phyloP scores from a whole-genome alignment of 2,113 vertebrate species.

The Pycnonotus jocosus region DNA sequence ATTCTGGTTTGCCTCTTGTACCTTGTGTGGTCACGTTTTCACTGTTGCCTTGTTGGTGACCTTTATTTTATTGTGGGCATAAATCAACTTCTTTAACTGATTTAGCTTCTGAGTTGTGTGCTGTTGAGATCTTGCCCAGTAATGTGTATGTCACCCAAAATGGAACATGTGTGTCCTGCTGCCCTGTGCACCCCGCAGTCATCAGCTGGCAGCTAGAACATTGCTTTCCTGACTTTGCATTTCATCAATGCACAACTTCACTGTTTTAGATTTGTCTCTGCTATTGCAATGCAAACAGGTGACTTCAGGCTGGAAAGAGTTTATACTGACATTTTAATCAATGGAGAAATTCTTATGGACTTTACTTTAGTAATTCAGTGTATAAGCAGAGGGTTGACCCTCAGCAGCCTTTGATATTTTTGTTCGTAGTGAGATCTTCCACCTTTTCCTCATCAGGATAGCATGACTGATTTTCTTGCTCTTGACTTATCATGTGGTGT shows the following conservation, averaged over 20 bases:
- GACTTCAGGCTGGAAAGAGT: not conserved
- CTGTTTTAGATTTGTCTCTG: not conserved
- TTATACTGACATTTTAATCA: not conserved
- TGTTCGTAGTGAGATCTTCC: not conserved
- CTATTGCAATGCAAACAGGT: accelerated
- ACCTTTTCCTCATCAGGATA: not conserved
- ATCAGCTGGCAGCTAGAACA: not conserved
- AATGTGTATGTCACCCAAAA: not conserved
- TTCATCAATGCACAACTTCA: not conserved
- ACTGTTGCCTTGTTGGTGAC: not conserved
- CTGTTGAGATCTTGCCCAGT: not conserved
- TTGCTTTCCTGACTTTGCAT: not conserved
- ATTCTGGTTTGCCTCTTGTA: not conserved
- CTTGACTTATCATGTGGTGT: not conserved
- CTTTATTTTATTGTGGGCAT: not conserved
- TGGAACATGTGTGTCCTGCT: not conserved
- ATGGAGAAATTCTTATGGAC: not conserved
- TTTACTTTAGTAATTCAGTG: not conserved
- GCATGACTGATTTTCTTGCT: not conserved
- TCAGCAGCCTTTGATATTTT: not conserved
- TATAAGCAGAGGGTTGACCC: not conserved
- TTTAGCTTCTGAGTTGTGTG: not conserved
- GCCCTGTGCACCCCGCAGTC: accelerated
- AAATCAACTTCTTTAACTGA: not conserved
- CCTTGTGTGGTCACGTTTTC: not conserved